These are phyloP conservation scores for Stigmatopora nigra DNA, from an alignment of 2,113 vertebrate species.

Conservation along the genomic window DNA sequence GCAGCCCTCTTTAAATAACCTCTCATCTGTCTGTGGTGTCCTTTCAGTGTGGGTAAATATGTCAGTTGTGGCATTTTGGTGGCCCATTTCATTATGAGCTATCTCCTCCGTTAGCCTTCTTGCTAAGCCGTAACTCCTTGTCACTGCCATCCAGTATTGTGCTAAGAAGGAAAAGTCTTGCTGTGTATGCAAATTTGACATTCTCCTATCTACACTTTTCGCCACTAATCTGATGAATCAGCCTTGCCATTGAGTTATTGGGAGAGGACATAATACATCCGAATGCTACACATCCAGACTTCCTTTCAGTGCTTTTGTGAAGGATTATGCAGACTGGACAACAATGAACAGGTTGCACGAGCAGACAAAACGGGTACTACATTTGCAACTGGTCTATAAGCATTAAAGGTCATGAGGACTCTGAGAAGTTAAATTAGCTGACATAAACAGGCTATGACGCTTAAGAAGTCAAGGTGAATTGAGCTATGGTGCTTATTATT, in stretches of 20 bases:
- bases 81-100: conserved; percentile 56
- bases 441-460: conserved; percentile 29
- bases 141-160: conserved; percentile 51
- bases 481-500: conserved; percentile 42
- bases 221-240: conserved; percentile 62
- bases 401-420: conserved; percentile 22
- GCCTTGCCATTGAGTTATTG: conserved; percentile 33
- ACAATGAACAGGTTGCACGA: background rate
- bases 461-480: conserved; percentile 30
- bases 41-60: conserved; percentile 51
- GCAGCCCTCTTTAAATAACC: conserved; percentile 35
- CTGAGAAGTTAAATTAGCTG: conserved; percentile 31
- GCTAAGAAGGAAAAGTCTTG: conserved; percentile 57
- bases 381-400: conserved; percentile 17
- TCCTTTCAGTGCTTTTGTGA: conserved; percentile 6
- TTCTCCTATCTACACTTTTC: conserved; percentile 58
- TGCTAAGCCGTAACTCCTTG: conserved; percentile 37
- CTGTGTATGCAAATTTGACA: conserved; percentile 74
- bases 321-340: background rate
- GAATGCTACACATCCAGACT: conserved; percentile 14
- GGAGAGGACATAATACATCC: conserved; percentile 37
- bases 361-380: background rate
- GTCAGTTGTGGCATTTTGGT: conserved; percentile 63
- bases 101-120: conserved; percentile 61
- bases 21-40: conserved; percentile 36